A percentile compares a stretch with the other conserved stretches of the same genome.
Evolutionary conservation across 30 jellyfish, hydroid and myxozoan genomes (phyloP).

Genomic region (Hydractinia symbiolongicarpus): DNA sequence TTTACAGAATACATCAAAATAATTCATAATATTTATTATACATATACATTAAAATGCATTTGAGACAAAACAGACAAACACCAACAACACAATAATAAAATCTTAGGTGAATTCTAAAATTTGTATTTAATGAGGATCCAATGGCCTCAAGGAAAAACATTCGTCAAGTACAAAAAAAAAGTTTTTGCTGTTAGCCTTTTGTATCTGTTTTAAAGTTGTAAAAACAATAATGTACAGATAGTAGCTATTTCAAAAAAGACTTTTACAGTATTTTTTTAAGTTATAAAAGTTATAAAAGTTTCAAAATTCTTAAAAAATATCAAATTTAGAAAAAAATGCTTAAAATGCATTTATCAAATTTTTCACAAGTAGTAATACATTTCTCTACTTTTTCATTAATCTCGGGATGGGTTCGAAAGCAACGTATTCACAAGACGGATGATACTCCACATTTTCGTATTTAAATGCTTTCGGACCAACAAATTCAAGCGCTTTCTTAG

Average conservation of each 20-base stretch:
- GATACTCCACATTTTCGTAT: constrained; percentile 23
- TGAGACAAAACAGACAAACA: not conserved
- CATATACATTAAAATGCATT: not conserved
- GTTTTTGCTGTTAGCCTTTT: no score
- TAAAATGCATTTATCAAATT: not conserved
- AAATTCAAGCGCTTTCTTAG: constrained; percentile 30
- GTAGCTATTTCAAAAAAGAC: no score
- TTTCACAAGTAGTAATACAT: not conserved
- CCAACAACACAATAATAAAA: not conserved
- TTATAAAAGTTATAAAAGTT: no score
- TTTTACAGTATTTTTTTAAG: no score
- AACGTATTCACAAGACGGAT: constrained; percentile 15
- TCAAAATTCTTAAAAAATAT: not conserved
- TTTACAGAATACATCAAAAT: no score
- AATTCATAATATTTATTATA: not conserved
- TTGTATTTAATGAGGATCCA: not conserved
- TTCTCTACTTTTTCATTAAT: not conserved
- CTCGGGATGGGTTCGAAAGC: constrained; percentile 25
- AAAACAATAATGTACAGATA: no score
- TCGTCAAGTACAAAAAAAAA: no score
- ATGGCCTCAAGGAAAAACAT: not conserved
- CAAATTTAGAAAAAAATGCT: not conserved
- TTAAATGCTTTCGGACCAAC: constrained; percentile 57
- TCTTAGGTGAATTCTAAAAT: not conserved
- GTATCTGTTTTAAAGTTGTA: no score